Evolutionary conservation across 2,113 vertebrate species (phyloP).

Genomic region (Pelusios castaneus): DNA sequence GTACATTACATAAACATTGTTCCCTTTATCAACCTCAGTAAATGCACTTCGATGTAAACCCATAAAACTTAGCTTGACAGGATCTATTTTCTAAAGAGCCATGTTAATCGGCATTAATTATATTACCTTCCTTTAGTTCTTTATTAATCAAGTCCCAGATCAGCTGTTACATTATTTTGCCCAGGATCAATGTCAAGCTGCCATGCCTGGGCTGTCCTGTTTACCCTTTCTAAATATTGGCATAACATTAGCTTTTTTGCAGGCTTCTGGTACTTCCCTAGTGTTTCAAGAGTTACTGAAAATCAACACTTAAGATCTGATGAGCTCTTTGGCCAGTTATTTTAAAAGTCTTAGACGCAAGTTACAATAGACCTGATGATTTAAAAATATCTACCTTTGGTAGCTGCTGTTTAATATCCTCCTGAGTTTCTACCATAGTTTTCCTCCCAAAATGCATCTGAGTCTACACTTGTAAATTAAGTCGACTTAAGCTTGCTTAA

Average conservation of each 20-base stretch:
- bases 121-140: not conserved
- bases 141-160: not conserved
- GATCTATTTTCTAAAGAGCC: not conserved
- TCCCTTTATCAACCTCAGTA: not conserved
- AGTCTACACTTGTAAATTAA: too few relatives aligned
- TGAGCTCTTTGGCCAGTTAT: not conserved
- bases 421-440: not conserved
- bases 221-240: not conserved
- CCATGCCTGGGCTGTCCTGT: not conserved
- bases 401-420: not conserved
- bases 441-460: not conserved
- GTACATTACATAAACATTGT: not conserved
- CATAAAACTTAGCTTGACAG: not conserved
- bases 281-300: not conserved
- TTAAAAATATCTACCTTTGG: not conserved
- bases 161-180: not conserved
- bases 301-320: not conserved
- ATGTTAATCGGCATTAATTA: not conserved
- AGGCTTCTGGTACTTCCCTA: not conserved
- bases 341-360: not conserved
- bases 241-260: not conserved
- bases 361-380: not conserved
- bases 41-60: not conserved
- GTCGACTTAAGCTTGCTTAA: too few relatives aligned
- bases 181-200: not conserved